Conservation (phyloP, 2,888 invertebrate species). For the Philereme vetulata region DNA sequence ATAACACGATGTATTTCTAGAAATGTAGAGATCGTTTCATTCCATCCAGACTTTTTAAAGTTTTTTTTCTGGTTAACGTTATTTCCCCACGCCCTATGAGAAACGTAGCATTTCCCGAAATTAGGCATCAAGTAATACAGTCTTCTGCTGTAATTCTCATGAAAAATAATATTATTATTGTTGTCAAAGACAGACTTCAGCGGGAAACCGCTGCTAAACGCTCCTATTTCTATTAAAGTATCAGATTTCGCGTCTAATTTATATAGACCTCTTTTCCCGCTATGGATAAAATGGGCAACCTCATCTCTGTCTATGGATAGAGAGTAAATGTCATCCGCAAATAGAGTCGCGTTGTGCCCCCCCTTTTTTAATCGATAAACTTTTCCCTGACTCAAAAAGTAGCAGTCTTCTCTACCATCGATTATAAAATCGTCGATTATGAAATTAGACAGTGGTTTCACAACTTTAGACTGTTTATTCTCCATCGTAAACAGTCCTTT, state of each 20-base stretch:
- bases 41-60: conserved; percentile 12
- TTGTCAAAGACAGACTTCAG: conserved; percentile 60
- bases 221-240: conserved; percentile 54
- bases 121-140: conserved; percentile 63
- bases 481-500: conserved; percentile 56
- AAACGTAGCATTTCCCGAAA: conserved; percentile 55
- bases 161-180: conserved; percentile 63
- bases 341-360: conserved; percentile 47
- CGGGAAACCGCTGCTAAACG: conserved; percentile 55
- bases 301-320: conserved; percentile 58
- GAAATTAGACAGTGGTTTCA: conserved; percentile 52
- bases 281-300: conserved; percentile 60
- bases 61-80: conserved; percentile 17
- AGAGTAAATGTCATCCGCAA: conserved; percentile 57
- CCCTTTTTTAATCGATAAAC: conserved; percentile 58
- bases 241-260: conserved; percentile 55
- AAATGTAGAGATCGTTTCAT: conserved; percentile 7
- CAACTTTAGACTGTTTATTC: conserved; percentile 48
- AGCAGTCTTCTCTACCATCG: conserved; percentile 60
- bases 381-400: conserved; percentile 58
- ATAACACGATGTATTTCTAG: conserved; percentile 9
- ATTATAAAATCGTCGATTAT: conserved; percentile 66
- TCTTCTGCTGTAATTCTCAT: conserved; percentile 53
- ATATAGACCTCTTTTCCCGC: conserved; percentile 57
- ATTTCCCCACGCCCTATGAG: conserved; percentile 11